These are phyloP conservation scores for Potamarius usumacintae DNA, from an alignment of 2,113 vertebrate genomes.

Conservation along the genomic window DNA sequence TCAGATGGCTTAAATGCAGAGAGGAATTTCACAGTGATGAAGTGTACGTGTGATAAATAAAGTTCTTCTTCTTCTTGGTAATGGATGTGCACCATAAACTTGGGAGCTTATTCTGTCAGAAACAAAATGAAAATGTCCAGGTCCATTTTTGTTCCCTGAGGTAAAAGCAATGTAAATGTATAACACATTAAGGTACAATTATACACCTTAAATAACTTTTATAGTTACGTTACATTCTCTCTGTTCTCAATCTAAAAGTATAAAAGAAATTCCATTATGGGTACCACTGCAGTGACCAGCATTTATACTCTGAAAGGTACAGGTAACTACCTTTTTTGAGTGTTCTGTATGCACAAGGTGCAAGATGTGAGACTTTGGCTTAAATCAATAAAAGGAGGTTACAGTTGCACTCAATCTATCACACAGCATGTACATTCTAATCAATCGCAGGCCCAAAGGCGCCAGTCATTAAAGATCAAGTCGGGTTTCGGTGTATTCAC, in stretches of 20 bases:
- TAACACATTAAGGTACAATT: not conserved
- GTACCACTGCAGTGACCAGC: not conserved
- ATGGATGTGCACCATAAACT: not conserved
- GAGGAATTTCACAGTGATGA: no score
- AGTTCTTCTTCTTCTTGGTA: not conserved
- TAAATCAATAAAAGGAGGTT: conserved; percentile 28
- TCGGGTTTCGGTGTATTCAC: not conserved
- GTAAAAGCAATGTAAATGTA: not conserved
- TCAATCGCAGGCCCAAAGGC: conserved; percentile 9
- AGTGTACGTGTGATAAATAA: no score
- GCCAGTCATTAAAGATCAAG: conserved; percentile 13
- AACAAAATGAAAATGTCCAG: not conserved
- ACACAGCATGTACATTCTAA: conserved; percentile 11
- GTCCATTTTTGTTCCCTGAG: not conserved
- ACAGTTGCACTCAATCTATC: conserved; percentile 3
- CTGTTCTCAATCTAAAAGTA: not conserved
- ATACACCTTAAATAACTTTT: not conserved
- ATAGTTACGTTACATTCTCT: not conserved
- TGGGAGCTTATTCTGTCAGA: not conserved
- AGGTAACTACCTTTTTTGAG: not conserved
- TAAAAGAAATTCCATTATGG: not conserved
- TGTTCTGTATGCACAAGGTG: conserved; percentile 14
- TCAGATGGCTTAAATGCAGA: no score
- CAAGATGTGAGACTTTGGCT: not conserved
- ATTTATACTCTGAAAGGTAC: not conserved